Base-by-base conservation (phyloP, 2,888 invertebrate genomes). In the Adineta ricciae region DNA sequence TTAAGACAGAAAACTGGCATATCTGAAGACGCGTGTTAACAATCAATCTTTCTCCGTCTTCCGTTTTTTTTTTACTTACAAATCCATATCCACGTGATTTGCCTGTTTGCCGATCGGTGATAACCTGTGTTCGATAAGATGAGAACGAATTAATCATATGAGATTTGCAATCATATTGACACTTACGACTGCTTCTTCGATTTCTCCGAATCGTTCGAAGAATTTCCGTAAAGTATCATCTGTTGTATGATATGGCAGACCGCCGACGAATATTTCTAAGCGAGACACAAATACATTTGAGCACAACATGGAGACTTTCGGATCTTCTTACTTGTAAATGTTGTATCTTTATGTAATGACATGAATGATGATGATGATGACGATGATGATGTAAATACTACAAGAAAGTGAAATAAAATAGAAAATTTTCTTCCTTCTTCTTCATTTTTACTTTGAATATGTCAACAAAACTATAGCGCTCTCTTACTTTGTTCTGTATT, bases 1-100 rank as follows among this genome's bases (percentile, higher is more conserved):
- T 36, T 32, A 64, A 64, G 32, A 41, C 78, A 78, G 78, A 41
- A 78, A 78, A 41, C 24, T 78, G 41, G 11, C 78, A 78, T 41
- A 78, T 78, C 8, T 41, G 24, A 11, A 78, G 38, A 41, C 32
- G 64, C 32, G 32, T 64, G 24, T 19, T 36, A 2, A 64, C 32
- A 64, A 64, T 64, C 64, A 64, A 64, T 32, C 64, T 64, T 64
- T 16, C 4, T 64, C 24, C n/a, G n/a, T 52, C 7, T 32, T 83
- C 46, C 16, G 14, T 9, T 19, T 50, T 19, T 50, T 5, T 27
- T 32, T 21, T 88, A 94, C 95, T 96, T 93, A 97, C 97, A 92
- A 97, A 97, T 92, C 97, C 97, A 92, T 97, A 97, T 91, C 97
- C 97, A 89, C 96, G 93, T 92, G 96, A 96, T 92, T 97, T 97